These are phyloP conservation scores for Henricia sp. DNA, from an alignment of 53 echinoderm and acorn worm genomes.

Conservation along the genomic window DNA sequence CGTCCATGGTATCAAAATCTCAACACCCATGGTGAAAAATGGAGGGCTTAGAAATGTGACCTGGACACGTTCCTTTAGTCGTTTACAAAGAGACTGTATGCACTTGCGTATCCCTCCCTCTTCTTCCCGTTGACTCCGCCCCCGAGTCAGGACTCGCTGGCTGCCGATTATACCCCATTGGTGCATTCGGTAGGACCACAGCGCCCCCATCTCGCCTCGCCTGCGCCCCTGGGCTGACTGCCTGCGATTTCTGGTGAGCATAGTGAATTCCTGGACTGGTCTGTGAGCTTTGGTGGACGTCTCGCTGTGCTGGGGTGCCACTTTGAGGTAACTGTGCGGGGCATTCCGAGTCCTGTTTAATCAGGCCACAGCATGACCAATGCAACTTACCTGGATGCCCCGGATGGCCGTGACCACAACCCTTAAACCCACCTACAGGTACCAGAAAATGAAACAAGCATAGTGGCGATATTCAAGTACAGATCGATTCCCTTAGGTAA, in stretches of 20 bases:
- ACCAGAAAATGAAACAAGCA: too few species aligned
- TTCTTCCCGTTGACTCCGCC: constrained; percentile 15
- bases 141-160: constrained; percentile 2
- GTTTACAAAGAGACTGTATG: constrained; percentile 20
- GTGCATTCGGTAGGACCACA: neutral
- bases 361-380: constrained; percentile 93
- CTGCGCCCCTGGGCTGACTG: neutral
- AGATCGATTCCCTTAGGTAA: too few species aligned
- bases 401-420: constrained; percentile 92
- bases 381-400: constrained; percentile 95
- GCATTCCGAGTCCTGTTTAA: constrained; percentile 62
- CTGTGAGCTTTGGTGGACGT: neutral
- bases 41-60: too few species aligned
- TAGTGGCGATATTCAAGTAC: too few species aligned
- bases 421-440: constrained; percentile 90
- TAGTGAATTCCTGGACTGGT: neutral
- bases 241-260: neutral
- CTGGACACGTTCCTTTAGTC: too few species aligned
- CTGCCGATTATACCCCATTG: neutral
- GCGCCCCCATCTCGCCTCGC: constrained; percentile 2
- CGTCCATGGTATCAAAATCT: too few species aligned
- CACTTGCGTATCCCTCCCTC: constrained; percentile 38
- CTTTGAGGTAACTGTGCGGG: constrained; percentile 30
- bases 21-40: too few species aligned
- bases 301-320: constrained; percentile 18